Conservation (phyloP, 2,888 invertebrate genomes). For the Drosophila barbarae region DNA sequence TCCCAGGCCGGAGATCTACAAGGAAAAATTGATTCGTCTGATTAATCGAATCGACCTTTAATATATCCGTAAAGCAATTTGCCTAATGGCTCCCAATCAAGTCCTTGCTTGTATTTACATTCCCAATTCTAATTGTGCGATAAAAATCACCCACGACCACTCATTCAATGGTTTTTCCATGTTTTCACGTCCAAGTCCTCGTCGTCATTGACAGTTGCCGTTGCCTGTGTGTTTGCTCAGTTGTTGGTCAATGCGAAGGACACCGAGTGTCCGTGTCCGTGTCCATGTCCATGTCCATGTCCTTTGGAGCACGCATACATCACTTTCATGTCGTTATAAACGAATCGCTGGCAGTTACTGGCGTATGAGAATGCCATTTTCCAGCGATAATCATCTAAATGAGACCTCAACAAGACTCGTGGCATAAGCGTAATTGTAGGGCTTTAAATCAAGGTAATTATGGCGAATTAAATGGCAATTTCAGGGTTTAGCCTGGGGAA, state of each 20-base stretch:
- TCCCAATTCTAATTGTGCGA: conserved; percentile 60
- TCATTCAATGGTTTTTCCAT: conserved; percentile 38
- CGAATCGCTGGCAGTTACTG: conserved; percentile 15
- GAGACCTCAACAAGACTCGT: conserved; percentile 16
- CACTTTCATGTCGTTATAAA: conserved; percentile 22
- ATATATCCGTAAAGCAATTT: conserved; percentile 50
- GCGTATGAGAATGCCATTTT: conserved; percentile 32
- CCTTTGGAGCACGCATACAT: conserved; percentile 23
- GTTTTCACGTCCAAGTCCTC: conserved; percentile 32
- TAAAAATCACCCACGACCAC: conserved; percentile 51
- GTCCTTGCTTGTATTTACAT: conserved; percentile 39
- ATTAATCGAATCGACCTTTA: conserved; percentile 33
- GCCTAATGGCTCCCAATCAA: conserved; percentile 59
- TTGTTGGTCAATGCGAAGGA: conserved; percentile 45
- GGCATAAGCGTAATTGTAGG: conserved; percentile 13
- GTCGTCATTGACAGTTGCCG: conserved; percentile 21
- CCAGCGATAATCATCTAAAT: conserved; percentile 32
- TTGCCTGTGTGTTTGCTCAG: conserved; percentile 1
- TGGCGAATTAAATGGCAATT: conserved; percentile 13
- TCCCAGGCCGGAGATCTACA: conserved; percentile 83
- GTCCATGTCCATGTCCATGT: conserved; percentile 22
- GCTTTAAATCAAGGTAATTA: conserved; percentile 13
- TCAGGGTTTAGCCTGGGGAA: background rate
- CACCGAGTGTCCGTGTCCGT: conserved; percentile 1
- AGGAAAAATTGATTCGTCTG: conserved; percentile 32